These are phyloP conservation scores for Panagrolaimus sp. DNA, from an alignment of 1,140 invertebrate genomes.

Conservation along the genomic window DNA sequence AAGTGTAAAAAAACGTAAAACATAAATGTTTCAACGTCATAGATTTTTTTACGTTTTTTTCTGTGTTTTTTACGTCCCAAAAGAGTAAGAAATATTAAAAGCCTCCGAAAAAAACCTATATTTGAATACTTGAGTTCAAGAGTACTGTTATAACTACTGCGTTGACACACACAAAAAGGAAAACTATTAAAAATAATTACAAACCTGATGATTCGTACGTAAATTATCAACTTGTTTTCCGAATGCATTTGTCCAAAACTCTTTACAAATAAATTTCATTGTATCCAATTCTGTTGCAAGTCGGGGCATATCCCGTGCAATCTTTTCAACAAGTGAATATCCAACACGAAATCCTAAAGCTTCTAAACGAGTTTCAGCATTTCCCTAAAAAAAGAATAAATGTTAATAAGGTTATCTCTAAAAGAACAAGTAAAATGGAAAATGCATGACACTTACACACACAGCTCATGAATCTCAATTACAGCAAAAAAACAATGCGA, in stretches of 20 bases:
- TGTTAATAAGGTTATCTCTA: not conserved
- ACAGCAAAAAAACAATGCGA: no score
- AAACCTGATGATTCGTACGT: constrained; percentile 86
- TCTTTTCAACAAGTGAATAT: constrained; percentile 51
- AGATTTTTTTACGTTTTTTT: not conserved
- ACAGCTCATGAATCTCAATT: no score
- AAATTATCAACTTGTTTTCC: constrained; percentile 98
- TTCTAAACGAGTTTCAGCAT: constrained; percentile 55
- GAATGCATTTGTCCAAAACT: constrained; percentile 91
- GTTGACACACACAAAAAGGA: no score
- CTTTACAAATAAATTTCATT: constrained; percentile 97
- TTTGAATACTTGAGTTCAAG: no score
- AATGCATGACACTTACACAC: no score
- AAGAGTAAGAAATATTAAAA: no score
- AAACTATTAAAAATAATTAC: no score
- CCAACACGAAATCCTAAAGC: constrained; percentile 53
- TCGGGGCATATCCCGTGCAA: constrained; percentile 81
- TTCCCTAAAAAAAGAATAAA: constrained; percentile 40
- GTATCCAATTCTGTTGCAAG: constrained; percentile 97
- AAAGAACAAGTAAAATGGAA: no score
- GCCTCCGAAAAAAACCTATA: no score
- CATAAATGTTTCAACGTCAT: not conserved
- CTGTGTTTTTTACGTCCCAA: not conserved
- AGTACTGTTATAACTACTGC: no score
- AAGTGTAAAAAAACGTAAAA: constrained; percentile 18